Conservation (phyloP, 2,888 invertebrate genomes). For the Drosophila nigritarsus region DNA sequence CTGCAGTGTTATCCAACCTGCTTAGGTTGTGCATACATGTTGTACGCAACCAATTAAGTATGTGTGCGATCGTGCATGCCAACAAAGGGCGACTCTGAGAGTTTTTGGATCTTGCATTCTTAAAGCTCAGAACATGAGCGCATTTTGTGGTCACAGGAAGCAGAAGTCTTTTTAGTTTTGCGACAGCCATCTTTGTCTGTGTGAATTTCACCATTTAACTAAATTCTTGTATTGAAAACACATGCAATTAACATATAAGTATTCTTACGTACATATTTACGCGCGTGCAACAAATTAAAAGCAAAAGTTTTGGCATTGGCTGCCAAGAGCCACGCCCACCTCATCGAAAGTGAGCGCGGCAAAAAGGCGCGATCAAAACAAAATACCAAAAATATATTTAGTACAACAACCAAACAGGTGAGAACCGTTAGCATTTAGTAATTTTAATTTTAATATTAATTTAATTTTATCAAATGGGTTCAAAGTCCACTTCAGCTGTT, state of each 20-base stretch:
- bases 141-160: constrained; percentile 36
- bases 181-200: constrained; percentile 40
- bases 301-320: constrained; percentile 16
- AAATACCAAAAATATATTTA: constrained; percentile 44
- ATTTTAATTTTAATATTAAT: not conserved
- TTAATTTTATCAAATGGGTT: not conserved
- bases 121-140: constrained; percentile 23
- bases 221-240: not conserved
- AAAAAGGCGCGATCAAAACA: constrained; percentile 62
- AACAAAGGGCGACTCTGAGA: constrained; percentile 10
- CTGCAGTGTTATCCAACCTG: constrained; percentile 19
- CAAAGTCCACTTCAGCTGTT: not conserved
- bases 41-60: not conserved
- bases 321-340: constrained; percentile 20
- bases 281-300: constrained; percentile 9
- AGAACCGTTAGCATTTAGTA: constrained; percentile 1
- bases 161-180: constrained; percentile 54
- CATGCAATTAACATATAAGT: not conserved
- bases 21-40: constrained; percentile 8
- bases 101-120: constrained; percentile 25
- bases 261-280: not conserved
- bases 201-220: constrained; percentile 15
- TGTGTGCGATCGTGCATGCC: too few species aligned
- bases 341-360: constrained; percentile 4
- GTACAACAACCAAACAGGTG: constrained; percentile 32